A percentile compares a stretch with the other conserved stretches of the same genome.
Evolutionary conservation across 2,888 invertebrate genomes (phyloP).

Genomic region (Rotaria magnacalcarata): DNA sequence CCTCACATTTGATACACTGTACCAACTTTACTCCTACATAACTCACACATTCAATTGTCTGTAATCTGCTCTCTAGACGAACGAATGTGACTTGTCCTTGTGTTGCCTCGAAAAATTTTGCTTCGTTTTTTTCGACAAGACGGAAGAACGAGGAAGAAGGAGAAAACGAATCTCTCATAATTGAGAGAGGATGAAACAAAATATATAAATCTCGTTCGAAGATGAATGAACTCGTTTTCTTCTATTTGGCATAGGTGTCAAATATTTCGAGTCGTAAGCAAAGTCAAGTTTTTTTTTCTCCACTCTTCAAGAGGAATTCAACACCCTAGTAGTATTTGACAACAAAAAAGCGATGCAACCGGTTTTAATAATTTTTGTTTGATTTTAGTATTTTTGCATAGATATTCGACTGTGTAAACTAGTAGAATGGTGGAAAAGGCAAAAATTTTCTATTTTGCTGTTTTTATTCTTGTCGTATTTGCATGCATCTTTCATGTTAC

Average conservation of each 20-base stretch:
- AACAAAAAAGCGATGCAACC: background rate
- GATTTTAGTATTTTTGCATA: background rate
- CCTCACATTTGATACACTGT: conserved; percentile 17
- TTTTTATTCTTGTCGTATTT: background rate
- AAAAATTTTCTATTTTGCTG: conserved; percentile 3
- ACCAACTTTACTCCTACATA: background rate
- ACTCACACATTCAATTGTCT: background rate
- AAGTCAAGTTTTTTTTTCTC: background rate
- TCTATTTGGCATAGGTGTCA: background rate
- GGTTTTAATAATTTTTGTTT: background rate
- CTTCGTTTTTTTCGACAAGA: conserved; percentile 7
- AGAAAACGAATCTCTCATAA: background rate
- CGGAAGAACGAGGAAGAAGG: background rate
- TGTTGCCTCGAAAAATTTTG: background rate
- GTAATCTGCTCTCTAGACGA: background rate
- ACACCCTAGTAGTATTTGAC: background rate
- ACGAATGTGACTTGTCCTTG: background rate
- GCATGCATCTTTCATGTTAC: conserved; percentile 8
- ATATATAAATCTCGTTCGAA: background rate
- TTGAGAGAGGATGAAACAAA: background rate
- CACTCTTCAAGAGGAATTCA: background rate
- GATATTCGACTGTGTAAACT: background rate
- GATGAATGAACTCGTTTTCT: background rate
- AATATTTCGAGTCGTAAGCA: background rate
- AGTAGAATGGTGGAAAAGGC: background rate